A percentile compares a stretch with the other conserved stretches of the same genome.
Conservation (phyloP, 1,140 invertebrate genomes). For the Doryteuthis pealeii region DNA sequence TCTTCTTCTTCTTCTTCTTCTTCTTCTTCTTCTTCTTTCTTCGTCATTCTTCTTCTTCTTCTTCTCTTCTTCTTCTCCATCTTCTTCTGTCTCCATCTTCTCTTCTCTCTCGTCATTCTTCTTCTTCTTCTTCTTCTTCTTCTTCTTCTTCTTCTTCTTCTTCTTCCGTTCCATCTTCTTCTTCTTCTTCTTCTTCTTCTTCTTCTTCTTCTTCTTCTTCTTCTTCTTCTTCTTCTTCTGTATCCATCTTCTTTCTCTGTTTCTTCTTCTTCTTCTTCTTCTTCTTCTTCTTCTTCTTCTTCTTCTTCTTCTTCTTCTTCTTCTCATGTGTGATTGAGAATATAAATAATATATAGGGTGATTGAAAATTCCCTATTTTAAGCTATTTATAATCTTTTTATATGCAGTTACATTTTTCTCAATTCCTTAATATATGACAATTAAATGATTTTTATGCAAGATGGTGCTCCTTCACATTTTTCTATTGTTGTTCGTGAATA, state of each 20-base stretch:
- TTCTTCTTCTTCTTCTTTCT: constrained; percentile 9
- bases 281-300: constrained; percentile 19
- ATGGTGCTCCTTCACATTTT: too few relatives aligned
- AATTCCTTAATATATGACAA: too few relatives aligned
- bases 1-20: too few relatives aligned
- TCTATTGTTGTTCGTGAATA: too few relatives aligned
- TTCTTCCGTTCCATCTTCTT: constrained; percentile 14
- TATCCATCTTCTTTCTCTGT: too few relatives aligned
- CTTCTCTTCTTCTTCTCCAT: constrained; percentile 9
- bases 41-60: constrained; percentile 14
- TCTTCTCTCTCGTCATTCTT: too few relatives aligned
- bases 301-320: constrained; percentile 19
- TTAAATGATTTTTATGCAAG: too few relatives aligned
- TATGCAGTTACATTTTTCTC: too few relatives aligned
- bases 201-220: constrained; percentile 14
- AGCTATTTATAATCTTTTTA: too few relatives aligned
- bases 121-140: constrained; percentile 11
- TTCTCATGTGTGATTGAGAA: too few relatives aligned
- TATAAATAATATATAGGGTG: not conserved
- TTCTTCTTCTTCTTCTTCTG: constrained; percentile 15
- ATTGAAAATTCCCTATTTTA: not conserved
- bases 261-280: too few relatives aligned
- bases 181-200: constrained; percentile 1
- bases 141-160: not conserved
- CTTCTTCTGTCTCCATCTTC: too few relatives aligned